Evolutionary conservation across 2,797 vertebrate species (phyloP), one percentile per base, ranked within the genome.

Genomic region (Tympanoctomys barrerae): DNA sequence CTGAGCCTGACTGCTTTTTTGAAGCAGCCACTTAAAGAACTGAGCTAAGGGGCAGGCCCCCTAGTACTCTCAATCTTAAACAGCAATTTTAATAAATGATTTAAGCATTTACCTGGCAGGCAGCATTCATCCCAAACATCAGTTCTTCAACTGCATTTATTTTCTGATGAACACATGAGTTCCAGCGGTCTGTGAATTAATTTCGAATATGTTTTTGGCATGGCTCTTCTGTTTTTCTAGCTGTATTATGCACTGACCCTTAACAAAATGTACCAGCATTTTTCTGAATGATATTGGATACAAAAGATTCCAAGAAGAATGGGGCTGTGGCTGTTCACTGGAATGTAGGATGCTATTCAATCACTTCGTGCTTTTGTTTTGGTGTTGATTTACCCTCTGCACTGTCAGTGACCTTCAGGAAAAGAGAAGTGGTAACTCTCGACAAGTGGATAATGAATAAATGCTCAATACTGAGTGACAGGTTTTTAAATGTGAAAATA

Each of bases 371-470:
- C 9, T 89, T 94, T 94, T 88, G 62, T 80, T 57, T 31, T 88
- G 94, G 10, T 73, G 59, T 5, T 5, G 1, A 79, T 87, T 96
- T 94, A 33, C 85, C 62, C 46, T 19, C 46, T 8, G 5, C 57
- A 42, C 5, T 22, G 36, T 79, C 89, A 88, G 4, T 71, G 92
- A 87, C 13, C 46, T 33, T 71, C 14, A 94, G 78, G 88, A 93
- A 81, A 94, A 96, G 90, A 94, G 28, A 93, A 95, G 12, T 22
- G 97, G 19, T 26, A 97, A 79, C 8, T 84, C 46, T 59, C 94
- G 85, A 95, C 46, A 95, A 89, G 26, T 54, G 95, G 42, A 42
- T 92, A 97, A 87, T 9, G 89, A 95, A 91, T 77, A 90, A 42
- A 66, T 70, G 73, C 1, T 78, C 22, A 86, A 82, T 73, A 1